A percentile compares a stretch with the other conserved stretches of the same genome.
phyloP scores from a whole-genome alignment of 2,888 invertebrate genomes.

The Synergus laeviventris region DNA sequence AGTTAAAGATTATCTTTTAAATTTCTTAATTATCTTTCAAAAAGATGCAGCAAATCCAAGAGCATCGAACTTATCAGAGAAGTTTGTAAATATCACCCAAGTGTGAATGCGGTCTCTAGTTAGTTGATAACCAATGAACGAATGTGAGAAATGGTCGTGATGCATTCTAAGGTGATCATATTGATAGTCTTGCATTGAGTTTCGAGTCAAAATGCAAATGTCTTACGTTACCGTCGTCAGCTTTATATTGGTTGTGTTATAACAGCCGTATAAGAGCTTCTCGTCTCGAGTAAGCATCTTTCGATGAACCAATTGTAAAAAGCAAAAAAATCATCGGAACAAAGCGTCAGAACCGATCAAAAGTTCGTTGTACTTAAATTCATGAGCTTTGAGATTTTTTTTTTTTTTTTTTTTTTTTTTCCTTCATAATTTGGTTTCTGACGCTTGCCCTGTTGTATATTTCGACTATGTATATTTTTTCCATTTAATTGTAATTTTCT shows the following conservation, averaged over 20 bases:
- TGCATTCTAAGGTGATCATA: conserved; percentile 61
- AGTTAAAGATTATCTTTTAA: too few species aligned
- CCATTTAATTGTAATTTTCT: conserved; percentile 42
- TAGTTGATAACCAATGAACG: conserved; percentile 50
- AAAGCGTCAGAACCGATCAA: background rate
- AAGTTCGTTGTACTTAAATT: conserved; percentile 15
- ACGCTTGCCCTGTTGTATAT: conserved; percentile 41
- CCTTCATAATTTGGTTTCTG: too few species aligned
- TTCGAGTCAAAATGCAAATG: conserved; percentile 51
- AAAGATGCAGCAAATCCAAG: conserved; percentile 44
- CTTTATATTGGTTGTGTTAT: conserved; percentile 64
- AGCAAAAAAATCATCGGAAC: background rate
- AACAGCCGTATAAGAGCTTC: conserved; percentile 56
- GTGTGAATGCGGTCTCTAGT: conserved; percentile 33
- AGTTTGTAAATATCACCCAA: conserved; percentile 28
- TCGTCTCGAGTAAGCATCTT: conserved; percentile 39
- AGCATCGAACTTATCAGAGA: background rate
- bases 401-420: too few species aligned
- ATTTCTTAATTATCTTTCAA: too few species aligned
- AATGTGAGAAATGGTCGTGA: conserved; percentile 49
- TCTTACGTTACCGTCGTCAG: conserved; percentile 47
- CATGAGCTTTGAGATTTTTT: background rate
- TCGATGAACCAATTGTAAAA: conserved; percentile 17
- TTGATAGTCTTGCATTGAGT: conserved; percentile 69
- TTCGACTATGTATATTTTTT: conserved; percentile 47